phyloP scores from a whole-genome alignment of 2,888 invertebrate genomes.

The Loripinus fragilis region DNA sequence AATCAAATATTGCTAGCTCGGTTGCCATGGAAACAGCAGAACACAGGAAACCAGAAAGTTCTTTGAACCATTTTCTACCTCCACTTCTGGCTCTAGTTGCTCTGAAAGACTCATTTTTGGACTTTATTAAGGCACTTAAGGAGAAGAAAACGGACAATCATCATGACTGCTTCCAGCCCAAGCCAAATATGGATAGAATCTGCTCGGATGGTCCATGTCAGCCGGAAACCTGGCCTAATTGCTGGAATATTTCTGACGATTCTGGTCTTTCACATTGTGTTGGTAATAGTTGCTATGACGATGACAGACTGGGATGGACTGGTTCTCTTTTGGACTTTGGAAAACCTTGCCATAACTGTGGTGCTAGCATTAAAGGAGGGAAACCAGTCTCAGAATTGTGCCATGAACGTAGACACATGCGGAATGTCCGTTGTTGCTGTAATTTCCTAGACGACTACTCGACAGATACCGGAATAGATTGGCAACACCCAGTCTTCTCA shows the following conservation, averaged over 20 bases:
- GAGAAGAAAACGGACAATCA: slow-evolving; percentile 10
- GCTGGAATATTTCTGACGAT: slow-evolving; percentile 52
- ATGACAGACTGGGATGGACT: not conserved
- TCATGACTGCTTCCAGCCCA: slow-evolving; percentile 1
- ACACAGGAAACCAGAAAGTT: slow-evolving; percentile 9
- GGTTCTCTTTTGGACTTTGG: not conserved
- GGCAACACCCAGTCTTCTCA: slow-evolving; percentile 2
- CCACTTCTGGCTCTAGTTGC: slow-evolving; percentile 66
- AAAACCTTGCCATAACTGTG: slow-evolving; percentile 4
- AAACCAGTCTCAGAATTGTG: not conserved
- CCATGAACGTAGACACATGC: not conserved
- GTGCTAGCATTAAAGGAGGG: not conserved
- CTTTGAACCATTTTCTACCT: slow-evolving; percentile 54
- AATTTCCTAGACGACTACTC: not conserved
- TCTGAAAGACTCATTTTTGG: slow-evolving; percentile 59
- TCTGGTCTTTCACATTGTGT: slow-evolving; percentile 24
- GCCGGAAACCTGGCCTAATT: slow-evolving; percentile 42
- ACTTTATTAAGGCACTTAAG: slow-evolving; percentile 59
- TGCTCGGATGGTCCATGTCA: slow-evolving; percentile 60
- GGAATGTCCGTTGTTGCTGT: slow-evolving; percentile 15
- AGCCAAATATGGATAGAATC: slow-evolving; percentile 22
- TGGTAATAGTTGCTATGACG: slow-evolving; percentile 17
- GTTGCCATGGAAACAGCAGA: not conserved
- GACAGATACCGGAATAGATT: not conserved
- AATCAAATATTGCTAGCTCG: not conserved